Evolutionary conservation across 2,113 vertebrate genomes (phyloP), one percentile per base, ranked within the genome.

Genomic region (Oryzias melastigma): DNA sequence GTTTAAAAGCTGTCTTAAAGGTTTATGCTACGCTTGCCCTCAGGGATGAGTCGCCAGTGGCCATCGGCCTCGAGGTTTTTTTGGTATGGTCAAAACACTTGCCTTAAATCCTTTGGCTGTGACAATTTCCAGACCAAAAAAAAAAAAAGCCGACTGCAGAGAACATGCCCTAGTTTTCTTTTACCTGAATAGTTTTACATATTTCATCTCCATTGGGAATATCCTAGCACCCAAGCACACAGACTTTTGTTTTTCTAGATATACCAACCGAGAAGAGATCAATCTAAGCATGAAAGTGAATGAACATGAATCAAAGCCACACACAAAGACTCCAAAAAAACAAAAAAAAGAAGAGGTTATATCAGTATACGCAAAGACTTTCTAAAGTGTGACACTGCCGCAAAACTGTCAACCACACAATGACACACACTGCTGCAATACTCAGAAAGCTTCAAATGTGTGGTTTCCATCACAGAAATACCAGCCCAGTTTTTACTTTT

Each of bases 1-100:
- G 78, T 83, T 73, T 77, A 74, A 87, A 83, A 80, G 46, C 57
- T 62, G 66, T 72, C 83, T 80, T 67, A 68, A 77, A 71, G 72
- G 75, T 82, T 85, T 82, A 73, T 5, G 55, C 72, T 78, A 48
- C 60, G 68, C 57, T 65, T 65, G 64, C 62, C 73, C 64, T 45
- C 22, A 51, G 78, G 81, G 75, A 77, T 61, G 58, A 84, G 68
- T 20, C 51, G 65, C 60, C 67, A 52, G 14, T 42, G 48, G 67
- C 54, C 48, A 29, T 41, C 27, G 41, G 58, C 56, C 67, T 46
- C 60, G 15, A 54, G n/a, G 59, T 29, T 58, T 78, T 73, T 77
- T 83, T 62, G 60, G 65, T 75, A 67, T 43, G 59, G 51, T 12
- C 16, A 20, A 49, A 49, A 66, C 47, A 58, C 64, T 61, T 69